phyloP scores from a whole-genome alignment of 2,888 invertebrate species.

The Nipponacmea schrenckii region DNA sequence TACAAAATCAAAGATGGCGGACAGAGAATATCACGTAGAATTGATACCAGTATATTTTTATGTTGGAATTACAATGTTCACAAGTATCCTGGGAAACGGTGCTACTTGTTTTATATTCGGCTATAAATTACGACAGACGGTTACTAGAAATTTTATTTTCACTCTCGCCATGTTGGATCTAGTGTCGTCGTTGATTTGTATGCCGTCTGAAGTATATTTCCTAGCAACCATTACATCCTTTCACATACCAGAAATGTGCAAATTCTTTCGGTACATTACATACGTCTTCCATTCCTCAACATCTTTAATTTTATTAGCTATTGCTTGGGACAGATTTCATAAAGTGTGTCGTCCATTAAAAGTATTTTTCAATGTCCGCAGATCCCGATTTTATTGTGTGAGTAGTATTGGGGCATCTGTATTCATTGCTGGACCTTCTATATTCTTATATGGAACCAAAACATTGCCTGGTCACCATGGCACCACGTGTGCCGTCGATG shows the following conservation, averaged over 20 bases:
- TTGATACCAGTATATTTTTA: conserved; percentile 15
- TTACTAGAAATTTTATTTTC: conserved; percentile 37
- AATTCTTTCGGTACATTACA: conserved; percentile 32
- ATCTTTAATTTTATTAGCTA: conserved; percentile 34
- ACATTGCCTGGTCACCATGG: conserved; percentile 20
- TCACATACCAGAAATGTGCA: conserved; percentile 31
- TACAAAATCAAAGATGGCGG: too few relatives aligned
- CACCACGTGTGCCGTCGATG: conserved; percentile 41
- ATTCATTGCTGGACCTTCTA: conserved; percentile 40
- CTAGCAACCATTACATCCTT: conserved; percentile 28
- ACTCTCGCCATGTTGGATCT: conserved; percentile 35
- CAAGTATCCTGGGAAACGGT: conserved; percentile 28
- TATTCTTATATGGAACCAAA: conserved; percentile 45
- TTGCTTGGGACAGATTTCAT: conserved; percentile 40
- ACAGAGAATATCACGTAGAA: not conserved
- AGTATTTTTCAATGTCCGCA: conserved; percentile 33
- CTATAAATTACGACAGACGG: conserved; percentile 27
- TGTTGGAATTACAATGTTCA: conserved; percentile 10
- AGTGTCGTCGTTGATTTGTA: conserved; percentile 31
- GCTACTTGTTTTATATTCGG: conserved; percentile 34
- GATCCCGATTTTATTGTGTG: conserved; percentile 41
- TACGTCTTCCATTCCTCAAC: conserved; percentile 34
- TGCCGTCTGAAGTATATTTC: conserved; percentile 33
- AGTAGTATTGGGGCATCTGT: conserved; percentile 35
- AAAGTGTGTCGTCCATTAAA: conserved; percentile 46